Evolutionary conservation across 2,888 invertebrate species (phyloP), one percentile per base, ranked within the genome.

Genomic region (Troglohyphantes excavatus): DNA sequence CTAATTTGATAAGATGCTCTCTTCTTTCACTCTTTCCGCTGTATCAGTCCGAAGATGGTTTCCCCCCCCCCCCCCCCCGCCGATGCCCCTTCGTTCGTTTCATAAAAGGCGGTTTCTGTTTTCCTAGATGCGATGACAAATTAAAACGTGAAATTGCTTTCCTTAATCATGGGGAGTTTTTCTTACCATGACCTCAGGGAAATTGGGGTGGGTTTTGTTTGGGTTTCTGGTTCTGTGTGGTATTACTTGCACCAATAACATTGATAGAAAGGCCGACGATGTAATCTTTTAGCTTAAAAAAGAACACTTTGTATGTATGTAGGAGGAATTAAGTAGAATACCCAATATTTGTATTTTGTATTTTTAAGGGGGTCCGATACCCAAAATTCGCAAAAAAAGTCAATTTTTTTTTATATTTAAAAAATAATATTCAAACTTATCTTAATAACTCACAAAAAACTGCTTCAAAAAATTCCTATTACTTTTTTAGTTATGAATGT

Each of bases 61-160:
- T 79, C 21, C 79, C 61, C 19, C n/a, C 33, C 21, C 26, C 7
- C 11, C 61, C 72, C 39, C 53, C n/a, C 79, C 61, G 33, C n/a
- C 33, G 33, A 53, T 19, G 13, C 61, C 72, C 39, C 53, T 75
- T 68, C 39, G 68, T 81, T 70, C 68, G 61, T 33, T 73, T 83
- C 73, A 83, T 73, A 83, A 59, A 65, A 83, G 83, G 46, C 73
- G 27, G 65, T 63, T 27, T 83, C 72, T 61, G 73, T 73, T 83
- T 83, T 73, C 82, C 9, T 0, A 23, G 23, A 81, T 27, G 27
- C 75, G 59, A 65, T 65, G 72, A 73, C 73, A 65, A 73, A 83
- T 83, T 83, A 83, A 73, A 73, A 43, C 63, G 63, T 29, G 83
- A 73, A 83, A 83, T 83, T 83, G 73, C 73, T 83, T 83, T 83